Base-by-base conservation (phyloP, 1,140 invertebrate genomes). In the Megathymus violae region DNA sequence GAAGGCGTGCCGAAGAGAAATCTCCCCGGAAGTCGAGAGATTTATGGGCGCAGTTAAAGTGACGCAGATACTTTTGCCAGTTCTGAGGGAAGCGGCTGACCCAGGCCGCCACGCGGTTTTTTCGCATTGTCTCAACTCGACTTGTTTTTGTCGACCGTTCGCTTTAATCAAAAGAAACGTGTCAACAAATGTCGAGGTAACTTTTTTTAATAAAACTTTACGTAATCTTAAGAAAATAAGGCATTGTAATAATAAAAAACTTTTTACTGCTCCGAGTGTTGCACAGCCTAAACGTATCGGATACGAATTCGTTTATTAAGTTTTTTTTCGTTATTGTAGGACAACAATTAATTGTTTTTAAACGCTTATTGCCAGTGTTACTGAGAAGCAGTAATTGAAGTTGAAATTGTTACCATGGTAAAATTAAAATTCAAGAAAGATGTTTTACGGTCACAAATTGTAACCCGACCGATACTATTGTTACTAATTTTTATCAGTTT, bases 41-140 rank as follows among this genome's bases (percentile, higher is more conserved):
- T 87, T 87, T 83, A 87, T 87, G 70, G 67, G 50, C 63, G 75
- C 80, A 82, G 78, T 82, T 85, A 82, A 69, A 72, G 71, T 77
- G 74, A 83, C 79, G 70, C 80, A 83, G 82, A 79, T 85, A 85
- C 82, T 84, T 84, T 77, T 61, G 34, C 34, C 15, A 61, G 31
- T 41, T 41, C 62, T 60, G 59, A 64, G 65, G 54, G 40, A 48
- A 60, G 46, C 78, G 80, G 78, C 80, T 85, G 80, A 85, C 82
- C 80, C 67, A 74, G 75, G 74, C 69, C 40, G 71, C 59, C 56
- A 71, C 69, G 59, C 38, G 38, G 34, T 67, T 70, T 78, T 74
- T 72, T 63, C 51, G 51, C 61, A 56, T 44, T 64, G 52, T 67
- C 41, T 52, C 22, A 31, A 27, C 22, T 22, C 48, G 15, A 62